A percentile compares a stretch with the other conserved stretches of the same genome.
phyloP scores from a whole-genome alignment of 2,888 invertebrate species.

The Amiota communis region DNA sequence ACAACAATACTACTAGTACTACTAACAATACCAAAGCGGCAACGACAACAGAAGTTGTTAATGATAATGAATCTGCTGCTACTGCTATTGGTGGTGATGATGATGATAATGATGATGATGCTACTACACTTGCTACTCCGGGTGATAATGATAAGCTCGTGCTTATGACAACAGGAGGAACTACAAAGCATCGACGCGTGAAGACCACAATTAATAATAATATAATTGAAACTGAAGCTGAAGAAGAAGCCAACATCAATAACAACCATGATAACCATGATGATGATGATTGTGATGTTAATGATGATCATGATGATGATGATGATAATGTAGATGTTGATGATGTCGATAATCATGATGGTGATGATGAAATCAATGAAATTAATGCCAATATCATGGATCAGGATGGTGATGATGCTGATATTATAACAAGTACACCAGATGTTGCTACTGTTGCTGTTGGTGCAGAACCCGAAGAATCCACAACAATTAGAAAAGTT shows the following conservation, averaged over 20 bases:
- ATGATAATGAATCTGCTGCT: too few relatives aligned
- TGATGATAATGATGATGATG: constrained; percentile 7
- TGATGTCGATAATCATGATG: constrained; percentile 26
- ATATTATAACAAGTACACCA: constrained; percentile 54
- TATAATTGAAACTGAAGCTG: constrained; percentile 47
- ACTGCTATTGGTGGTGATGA: too few relatives aligned
- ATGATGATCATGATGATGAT: neutral
- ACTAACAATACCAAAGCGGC: constrained; percentile 22
- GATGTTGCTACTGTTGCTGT: constrained; percentile 57
- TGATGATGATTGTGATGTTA: constrained; percentile 13
- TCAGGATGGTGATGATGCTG: neutral
- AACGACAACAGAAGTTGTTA: neutral
- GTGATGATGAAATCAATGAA: constrained; percentile 31
- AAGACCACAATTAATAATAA: constrained; percentile 70
- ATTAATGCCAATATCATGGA: constrained; percentile 28
- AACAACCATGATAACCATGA: neutral
- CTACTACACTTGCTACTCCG: constrained; percentile 20
- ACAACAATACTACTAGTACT: constrained; percentile 35
- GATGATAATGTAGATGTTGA: constrained; percentile 10
- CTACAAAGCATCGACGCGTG: constrained; percentile 59
- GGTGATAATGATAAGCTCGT: constrained; percentile 41
- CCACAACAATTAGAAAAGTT: constrained; percentile 27
- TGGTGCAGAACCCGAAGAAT: constrained; percentile 29
- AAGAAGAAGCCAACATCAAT: constrained; percentile 42
- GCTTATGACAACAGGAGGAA: constrained; percentile 35